A percentile compares a stretch with the other conserved stretches of the same genome.
Evolutionary conservation across 1,140 invertebrate species (phyloP).

Genomic region (Euura lappo): DNA sequence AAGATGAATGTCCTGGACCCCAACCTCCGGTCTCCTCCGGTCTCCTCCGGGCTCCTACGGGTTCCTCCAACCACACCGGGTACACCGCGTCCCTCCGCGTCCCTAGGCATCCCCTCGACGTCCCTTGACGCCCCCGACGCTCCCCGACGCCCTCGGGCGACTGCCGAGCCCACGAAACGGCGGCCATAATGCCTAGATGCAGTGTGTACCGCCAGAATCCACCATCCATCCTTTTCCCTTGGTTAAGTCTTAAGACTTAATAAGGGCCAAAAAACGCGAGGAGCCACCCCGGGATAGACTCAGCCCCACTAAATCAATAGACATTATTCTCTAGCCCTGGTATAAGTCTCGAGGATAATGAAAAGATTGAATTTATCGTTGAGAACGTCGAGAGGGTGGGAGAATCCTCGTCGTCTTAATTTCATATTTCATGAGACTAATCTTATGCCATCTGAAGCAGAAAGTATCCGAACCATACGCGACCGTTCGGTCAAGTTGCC

Average conservation of each 20-base stretch:
- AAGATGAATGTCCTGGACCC: conserved; percentile 60
- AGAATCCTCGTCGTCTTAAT: background rate
- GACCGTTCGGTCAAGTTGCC: conserved; percentile 24
- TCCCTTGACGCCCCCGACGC: conserved; percentile 33
- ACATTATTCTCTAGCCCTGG: too few relatives aligned
- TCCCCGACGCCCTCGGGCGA: conserved; percentile 36
- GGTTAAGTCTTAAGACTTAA: conserved; percentile 53
- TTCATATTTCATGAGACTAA: background rate
- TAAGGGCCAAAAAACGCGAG: conserved; percentile 39
- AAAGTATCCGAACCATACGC: background rate
- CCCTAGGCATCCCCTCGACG: conserved; percentile 22
- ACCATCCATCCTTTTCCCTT: background rate
- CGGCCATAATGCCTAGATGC: conserved; percentile 57
- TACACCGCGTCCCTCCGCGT: conserved; percentile 22
- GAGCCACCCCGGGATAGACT: too few relatives aligned
- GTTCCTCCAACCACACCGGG: background rate
- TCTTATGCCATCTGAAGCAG: background rate
- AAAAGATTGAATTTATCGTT: too few relatives aligned
- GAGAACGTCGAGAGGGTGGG: too few relatives aligned
- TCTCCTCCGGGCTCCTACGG: conserved; percentile 11
- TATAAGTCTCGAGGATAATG: too few relatives aligned
- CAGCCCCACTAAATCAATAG: too few relatives aligned
- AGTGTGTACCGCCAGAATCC: conserved; percentile 11
- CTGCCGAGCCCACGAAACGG: conserved; percentile 53
- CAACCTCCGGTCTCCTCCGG: conserved; percentile 34